phyloP scores from a whole-genome alignment of 2,797 vertebrate species.

The Lagocephalus sceleratus region DNA sequence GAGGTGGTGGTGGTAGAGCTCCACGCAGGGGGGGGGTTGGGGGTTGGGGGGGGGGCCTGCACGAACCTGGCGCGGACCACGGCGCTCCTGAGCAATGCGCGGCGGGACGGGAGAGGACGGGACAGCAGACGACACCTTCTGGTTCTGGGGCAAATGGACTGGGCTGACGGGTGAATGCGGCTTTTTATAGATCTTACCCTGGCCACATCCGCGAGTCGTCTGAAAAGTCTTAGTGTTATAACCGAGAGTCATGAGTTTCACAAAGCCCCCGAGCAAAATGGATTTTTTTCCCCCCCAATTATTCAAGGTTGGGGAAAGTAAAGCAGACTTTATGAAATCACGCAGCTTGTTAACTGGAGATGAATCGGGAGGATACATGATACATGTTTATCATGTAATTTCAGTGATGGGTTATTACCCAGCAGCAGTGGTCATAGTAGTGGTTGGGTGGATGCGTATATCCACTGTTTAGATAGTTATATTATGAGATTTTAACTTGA shows the following conservation, averaged over 20 bases:
- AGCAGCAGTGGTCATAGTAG: no score
- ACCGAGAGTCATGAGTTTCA: constrained; percentile 62
- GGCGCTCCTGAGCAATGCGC: no score
- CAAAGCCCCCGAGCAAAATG: constrained; percentile 27
- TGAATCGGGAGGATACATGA: no score
- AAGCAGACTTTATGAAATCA: background rate
- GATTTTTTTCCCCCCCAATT: constrained; percentile 19
- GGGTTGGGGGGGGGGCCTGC: no score
- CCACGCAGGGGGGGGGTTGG: constrained; percentile 6
- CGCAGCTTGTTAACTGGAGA: background rate
- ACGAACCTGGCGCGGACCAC: constrained; percentile 9
- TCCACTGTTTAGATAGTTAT: no score
- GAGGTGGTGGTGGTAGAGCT: no score
- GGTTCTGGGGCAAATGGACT: constrained; percentile 6
- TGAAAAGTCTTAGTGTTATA: constrained; percentile 47
- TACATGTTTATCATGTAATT: no score
- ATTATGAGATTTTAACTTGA: no score
- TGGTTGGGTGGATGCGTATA: no score
- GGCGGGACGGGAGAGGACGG: background rate
- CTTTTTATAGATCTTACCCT: constrained; percentile 60
- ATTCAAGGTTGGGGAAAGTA: background rate
- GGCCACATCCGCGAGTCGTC: constrained; percentile 47
- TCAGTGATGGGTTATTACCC: no score
- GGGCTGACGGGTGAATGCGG: background rate
- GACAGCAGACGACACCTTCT: background rate